These are phyloP conservation scores for Phanerotoma sp. DNA, from an alignment of 2,888 invertebrate species.

Conservation along the genomic window DNA sequence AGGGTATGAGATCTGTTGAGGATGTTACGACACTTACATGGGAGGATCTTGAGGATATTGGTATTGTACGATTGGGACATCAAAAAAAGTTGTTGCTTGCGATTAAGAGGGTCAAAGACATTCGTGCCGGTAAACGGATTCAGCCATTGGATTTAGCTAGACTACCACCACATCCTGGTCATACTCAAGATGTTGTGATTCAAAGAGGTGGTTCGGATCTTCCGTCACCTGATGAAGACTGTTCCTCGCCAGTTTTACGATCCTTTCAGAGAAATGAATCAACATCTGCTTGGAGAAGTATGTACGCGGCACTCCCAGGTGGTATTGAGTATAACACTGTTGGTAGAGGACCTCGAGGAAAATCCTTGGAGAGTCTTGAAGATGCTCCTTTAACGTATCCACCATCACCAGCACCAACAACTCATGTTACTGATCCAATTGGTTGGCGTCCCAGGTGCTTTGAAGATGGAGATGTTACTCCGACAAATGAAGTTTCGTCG, in stretches of 20 bases:
- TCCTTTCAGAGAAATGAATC: constrained; percentile 49
- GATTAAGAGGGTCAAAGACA: constrained; percentile 94
- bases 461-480: constrained; percentile 89
- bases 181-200: constrained; percentile 57
- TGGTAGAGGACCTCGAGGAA: constrained; percentile 71
- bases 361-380: constrained; percentile 82
- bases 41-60: constrained; percentile 99
- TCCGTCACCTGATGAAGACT: constrained; percentile 56
- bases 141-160: constrained; percentile 58
- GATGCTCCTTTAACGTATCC: constrained; percentile 63
- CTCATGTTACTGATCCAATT: constrained; percentile 57
- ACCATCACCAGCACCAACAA: constrained; percentile 50
- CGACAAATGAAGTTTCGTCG: constrained; percentile 74
- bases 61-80: constrained; percentile 90
- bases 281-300: constrained; percentile 51
- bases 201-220: constrained; percentile 53
- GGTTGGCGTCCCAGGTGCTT: constrained; percentile 74
- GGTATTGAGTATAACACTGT: constrained; percentile 46
- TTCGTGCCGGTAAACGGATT: constrained; percentile 78
- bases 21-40: constrained; percentile 94
- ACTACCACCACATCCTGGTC: constrained; percentile 60
- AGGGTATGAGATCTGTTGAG: constrained; percentile 92
- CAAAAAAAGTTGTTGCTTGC: constrained; percentile 98
- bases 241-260: constrained; percentile 53
- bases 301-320: constrained; percentile 53